Evolutionary conservation across 2,888 invertebrate species (phyloP).

Genomic region (Plebejus melissa): DNA sequence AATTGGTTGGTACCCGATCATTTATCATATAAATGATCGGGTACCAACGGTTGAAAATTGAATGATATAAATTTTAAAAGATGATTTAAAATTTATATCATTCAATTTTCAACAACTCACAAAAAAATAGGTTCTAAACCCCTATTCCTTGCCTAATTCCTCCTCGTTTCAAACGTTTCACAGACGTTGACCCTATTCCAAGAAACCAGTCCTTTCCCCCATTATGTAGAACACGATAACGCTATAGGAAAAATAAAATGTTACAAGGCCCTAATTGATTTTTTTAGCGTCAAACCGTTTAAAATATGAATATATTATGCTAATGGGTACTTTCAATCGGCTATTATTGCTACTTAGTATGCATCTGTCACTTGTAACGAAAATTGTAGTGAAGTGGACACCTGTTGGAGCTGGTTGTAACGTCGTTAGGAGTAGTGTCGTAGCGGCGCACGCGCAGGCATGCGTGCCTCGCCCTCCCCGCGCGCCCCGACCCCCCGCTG

Average conservation of each 20-base stretch:
- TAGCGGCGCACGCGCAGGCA: slow-evolving; percentile 67
- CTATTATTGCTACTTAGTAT: slow-evolving; percentile 40
- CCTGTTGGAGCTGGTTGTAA: slow-evolving; percentile 64
- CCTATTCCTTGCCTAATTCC: neutral
- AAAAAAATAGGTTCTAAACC: neutral
- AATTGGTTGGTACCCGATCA: neutral
- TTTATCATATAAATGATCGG: neutral
- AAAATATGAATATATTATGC: slow-evolving; percentile 27
- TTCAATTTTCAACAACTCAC: neutral
- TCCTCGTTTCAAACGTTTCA: neutral
- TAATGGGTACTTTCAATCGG: slow-evolving; percentile 22
- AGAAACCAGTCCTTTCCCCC: neutral
- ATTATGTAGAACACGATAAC: slow-evolving; percentile 1
- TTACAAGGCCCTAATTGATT: slow-evolving; percentile 15
- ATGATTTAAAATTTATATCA: neutral
- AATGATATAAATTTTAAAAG: too few species aligned
- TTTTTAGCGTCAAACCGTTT: slow-evolving; percentile 24
- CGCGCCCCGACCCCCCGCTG: slow-evolving; percentile 38
- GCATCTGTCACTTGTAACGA: slow-evolving; percentile 45
- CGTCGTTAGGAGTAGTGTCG: slow-evolving; percentile 52
- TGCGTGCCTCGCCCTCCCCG: slow-evolving; percentile 49
- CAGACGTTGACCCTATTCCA: neutral
- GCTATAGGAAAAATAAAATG: slow-evolving; percentile 17
- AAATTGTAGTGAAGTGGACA: slow-evolving; percentile 57
- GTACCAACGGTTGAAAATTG: too few species aligned